Base-by-base conservation (phyloP, 2,113 vertebrate genomes). In the Agapornis roseicollis region DNA sequence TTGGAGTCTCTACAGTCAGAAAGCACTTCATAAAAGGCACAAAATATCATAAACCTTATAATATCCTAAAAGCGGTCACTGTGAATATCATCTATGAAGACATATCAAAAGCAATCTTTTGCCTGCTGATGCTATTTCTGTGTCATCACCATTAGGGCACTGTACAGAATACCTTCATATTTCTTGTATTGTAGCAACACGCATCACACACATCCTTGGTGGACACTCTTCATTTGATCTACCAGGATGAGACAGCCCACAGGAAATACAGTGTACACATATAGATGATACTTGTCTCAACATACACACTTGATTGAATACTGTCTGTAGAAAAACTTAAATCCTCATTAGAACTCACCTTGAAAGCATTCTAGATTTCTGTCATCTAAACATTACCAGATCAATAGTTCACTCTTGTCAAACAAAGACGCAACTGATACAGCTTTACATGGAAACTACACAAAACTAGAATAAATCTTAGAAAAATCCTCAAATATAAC, bases 191-290 rank as follows among this genome's bases (percentile, higher is more conserved):
- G 50, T 39, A 84, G 56, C 44, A 66, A 22, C 46, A 6, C 49
- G 17, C 1, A 0, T 27, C 60, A 20, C 29, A 56, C 35, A 3
- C 0, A 2, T 23, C 16, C 58, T 39, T 53, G 2, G 15, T 3
- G 27, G 25, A 39, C 10, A 7, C 42, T 3, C 1, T 29, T 37
- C 29, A 33, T 7, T 22, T 1, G 0, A 27, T 33, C 49, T 33
- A 27, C 7, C 33, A 55, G 69, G 28, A 47, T 24, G 42, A 74
- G 41, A 35, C 24, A 64, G 4, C 20, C 46, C 8, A 0, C 4
- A 49, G 66, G 42, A 29, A 47, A 42, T 0, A 15, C 10, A 33
- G 28, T 0, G 19, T 22, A 49, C 28, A 19, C 33, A 10, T 19
- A n/a, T 0, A 22, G 28, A 17, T 39, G 63, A 3, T 23, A 13